Evolutionary conservation across 2,113 vertebrate species (phyloP), one percentile per base, ranked within the genome.

Genomic region (Peromyscus maniculatus): DNA sequence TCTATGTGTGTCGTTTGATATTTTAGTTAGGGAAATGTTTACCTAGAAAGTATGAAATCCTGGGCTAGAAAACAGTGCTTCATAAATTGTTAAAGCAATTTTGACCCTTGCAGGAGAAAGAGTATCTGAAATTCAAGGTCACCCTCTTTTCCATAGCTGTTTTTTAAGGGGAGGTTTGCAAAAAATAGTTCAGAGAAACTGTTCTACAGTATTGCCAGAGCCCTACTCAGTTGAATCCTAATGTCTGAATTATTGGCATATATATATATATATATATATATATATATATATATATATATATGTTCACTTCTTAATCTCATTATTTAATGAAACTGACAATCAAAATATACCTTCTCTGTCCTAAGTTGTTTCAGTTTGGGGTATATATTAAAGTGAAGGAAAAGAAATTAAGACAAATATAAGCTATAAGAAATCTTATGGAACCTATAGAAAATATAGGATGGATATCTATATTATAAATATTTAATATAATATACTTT

Each of bases 51-150:
- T 7, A 52, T 22, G 5, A 52, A 2, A 0, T 36, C 9, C 8
- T 52, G 1, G 2, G 5, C 49, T 52, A 52, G 26, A 36, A 21
- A 1, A 5, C 19, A 87, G 28, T 3, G 36, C 4, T 46, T 0
- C 9, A 31, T 87, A 49, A 28, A 31, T 66, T 26, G 39, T 11
- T 64, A 62, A 26, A 16, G 13, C 9, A 66, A 66, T 66, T 43
- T 28, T 26, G 11, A 19, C 22, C 9, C 26, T 46, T 46, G 8
- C 6, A 46, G 26, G 8, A 9, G 57, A 9, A 31, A 28, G 31
- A 67, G 8, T 9, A 12, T 49, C 62, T 43, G 7, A 87, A 67
- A 43, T 31, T 46, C 39, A 87, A 67, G 26, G 39, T 49, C 26
- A 67, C 2, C 26, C 15, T 67, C 28, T 19, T 66, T 7, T 19